These are phyloP conservation scores for Notamacropus eugenii DNA, from an alignment of 2,797 vertebrate species.

Conservation along the genomic window DNA sequence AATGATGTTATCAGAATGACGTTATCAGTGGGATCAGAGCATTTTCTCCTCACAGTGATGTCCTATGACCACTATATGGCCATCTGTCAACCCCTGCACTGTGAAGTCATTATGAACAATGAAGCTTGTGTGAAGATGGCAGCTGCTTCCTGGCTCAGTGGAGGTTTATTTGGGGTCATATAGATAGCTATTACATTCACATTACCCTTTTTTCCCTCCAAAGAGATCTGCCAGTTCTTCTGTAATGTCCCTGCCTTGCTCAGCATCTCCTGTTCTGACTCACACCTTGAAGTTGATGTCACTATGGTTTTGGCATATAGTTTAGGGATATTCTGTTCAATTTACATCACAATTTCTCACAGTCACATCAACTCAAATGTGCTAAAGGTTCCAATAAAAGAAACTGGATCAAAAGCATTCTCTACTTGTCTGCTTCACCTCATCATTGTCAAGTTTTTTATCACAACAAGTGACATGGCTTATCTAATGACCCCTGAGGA, in stretches of 20 bases:
- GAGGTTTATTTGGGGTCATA: background rate
- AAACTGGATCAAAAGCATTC: conserved; percentile 1
- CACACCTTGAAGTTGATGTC: background rate
- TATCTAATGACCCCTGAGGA: conserved; percentile 20
- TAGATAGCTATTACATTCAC: background rate
- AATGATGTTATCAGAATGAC: no score
- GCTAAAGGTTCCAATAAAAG: background rate
- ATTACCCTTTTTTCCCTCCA: background rate
- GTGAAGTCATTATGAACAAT: background rate
- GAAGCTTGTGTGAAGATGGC: background rate
- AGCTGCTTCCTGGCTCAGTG: background rate
- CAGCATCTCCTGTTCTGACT: background rate
- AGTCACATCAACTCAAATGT: background rate
- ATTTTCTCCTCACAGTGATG: background rate
- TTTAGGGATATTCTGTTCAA: background rate
- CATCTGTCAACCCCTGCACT: background rate
- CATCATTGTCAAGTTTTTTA: background rate
- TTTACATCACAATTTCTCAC: background rate
- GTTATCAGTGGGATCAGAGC: background rate
- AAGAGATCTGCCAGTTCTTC: background rate
- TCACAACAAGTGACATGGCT: background rate
- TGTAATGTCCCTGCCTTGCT: background rate
- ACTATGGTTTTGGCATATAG: background rate
- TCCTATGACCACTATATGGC: background rate
- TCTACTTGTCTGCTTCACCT: background rate